Evolutionary conservation across 1,140 invertebrate species (phyloP).

Genomic region (Drosophila repleta): DNA sequence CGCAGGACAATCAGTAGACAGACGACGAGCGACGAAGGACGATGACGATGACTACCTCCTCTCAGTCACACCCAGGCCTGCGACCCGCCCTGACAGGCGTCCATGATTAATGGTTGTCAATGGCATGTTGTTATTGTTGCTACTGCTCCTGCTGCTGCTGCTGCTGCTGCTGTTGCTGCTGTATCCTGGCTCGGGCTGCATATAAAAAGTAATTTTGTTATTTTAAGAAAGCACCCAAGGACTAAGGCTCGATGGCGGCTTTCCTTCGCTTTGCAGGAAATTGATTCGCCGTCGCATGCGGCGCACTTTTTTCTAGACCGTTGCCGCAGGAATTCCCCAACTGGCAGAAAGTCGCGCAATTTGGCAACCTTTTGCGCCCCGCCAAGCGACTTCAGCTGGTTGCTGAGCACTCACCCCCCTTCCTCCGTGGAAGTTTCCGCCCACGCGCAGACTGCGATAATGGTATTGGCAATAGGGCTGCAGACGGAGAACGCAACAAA

Average conservation of each 20-base stretch:
- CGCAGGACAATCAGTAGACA: slow-evolving; percentile 65
- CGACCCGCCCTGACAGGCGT: slow-evolving; percentile 79
- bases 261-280: slow-evolving; percentile 59
- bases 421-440: background rate
- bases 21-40: slow-evolving; percentile 7
- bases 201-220: slow-evolving; percentile 83
- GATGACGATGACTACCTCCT: slow-evolving; percentile 5
- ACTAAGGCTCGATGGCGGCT: slow-evolving; percentile 41
- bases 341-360: slow-evolving; percentile 56
- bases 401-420: background rate
- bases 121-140: slow-evolving; percentile 65
- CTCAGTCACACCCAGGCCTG: slow-evolving; percentile 31
- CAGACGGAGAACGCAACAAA: slow-evolving; percentile 47
- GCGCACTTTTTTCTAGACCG: slow-evolving; percentile 62
- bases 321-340: slow-evolving; percentile 78
- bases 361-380: slow-evolving; percentile 79
- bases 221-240: slow-evolving; percentile 74
- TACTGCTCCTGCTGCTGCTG: slow-evolving; percentile 22
- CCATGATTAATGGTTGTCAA: slow-evolving; percentile 84
- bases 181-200: slow-evolving; percentile 51
- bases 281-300: slow-evolving; percentile 70
- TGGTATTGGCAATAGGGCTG: slow-evolving; percentile 66
- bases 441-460: slow-evolving; percentile 61
- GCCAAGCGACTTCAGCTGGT: slow-evolving; percentile 34
- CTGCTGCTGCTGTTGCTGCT: slow-evolving; percentile 12